Evolutionary conservation across 2,797 vertebrate species (phyloP).

Genomic region (Fratercula arctica): DNA sequence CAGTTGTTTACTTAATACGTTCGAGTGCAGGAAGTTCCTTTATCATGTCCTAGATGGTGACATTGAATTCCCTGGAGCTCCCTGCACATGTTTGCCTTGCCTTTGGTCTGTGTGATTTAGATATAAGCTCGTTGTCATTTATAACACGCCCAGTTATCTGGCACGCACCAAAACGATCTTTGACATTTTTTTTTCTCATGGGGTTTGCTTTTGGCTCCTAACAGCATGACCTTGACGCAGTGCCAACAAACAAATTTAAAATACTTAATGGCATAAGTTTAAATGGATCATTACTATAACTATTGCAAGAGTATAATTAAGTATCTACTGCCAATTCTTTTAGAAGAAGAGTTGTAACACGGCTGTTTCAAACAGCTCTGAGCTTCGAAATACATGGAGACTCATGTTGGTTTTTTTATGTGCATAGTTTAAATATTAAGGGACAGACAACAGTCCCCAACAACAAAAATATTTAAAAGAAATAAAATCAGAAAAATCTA

Average conservation of each 20-base stretch:
- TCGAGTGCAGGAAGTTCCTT: not conserved
- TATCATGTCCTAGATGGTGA: not conserved
- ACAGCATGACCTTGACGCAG: constrained; percentile 19
- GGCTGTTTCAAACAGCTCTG: not conserved
- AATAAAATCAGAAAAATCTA: not conserved
- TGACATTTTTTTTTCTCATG: not conserved
- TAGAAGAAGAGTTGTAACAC: not conserved
- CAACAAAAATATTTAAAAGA: not conserved
- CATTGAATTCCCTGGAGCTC: constrained; percentile 31
- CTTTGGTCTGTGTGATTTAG: constrained; percentile 8
- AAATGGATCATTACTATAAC: not conserved
- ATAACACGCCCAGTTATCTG: constrained; percentile 4
- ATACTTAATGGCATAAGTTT: constrained; percentile 6
- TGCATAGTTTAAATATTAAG: not conserved
- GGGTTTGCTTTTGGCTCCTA: constrained; percentile 4
- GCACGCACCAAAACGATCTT: constrained; percentile 16
- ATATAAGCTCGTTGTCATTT: constrained; percentile 20
- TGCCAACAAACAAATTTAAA: constrained; percentile 21
- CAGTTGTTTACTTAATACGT: not conserved
- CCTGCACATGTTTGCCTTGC: not conserved
- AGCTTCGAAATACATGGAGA: not conserved
- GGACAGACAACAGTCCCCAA: not conserved
- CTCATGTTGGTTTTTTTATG: not conserved
- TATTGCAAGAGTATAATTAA: not conserved
- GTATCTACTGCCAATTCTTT: not conserved